These are phyloP conservation scores for Dasypus novemcinctus DNA, from an alignment of 2,113 vertebrate species.

Conservation along the genomic window DNA sequence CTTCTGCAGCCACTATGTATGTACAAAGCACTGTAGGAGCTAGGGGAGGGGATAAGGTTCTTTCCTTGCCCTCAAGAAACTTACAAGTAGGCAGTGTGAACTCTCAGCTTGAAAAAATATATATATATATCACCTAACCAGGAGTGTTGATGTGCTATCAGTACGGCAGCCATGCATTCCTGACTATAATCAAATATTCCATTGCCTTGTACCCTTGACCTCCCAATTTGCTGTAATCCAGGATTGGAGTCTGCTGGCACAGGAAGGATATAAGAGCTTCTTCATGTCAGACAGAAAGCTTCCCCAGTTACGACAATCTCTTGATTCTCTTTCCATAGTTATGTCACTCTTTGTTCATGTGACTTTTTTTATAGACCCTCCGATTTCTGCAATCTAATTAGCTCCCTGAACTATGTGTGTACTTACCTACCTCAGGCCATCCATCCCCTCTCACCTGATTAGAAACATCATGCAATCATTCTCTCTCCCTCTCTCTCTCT, in stretches of 20 bases:
- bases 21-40: background rate
- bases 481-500: background rate
- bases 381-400: background rate
- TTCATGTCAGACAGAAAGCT: background rate
- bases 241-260: background rate
- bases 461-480: background rate
- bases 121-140: background rate
- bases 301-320: background rate
- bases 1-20: background rate
- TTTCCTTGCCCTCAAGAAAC: background rate
- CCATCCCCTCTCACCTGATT: background rate
- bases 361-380: background rate
- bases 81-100: background rate
- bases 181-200: background rate
- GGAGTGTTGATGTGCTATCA: background rate
- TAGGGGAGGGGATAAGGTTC: background rate
- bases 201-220: background rate
- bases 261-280: background rate
- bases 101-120: background rate
- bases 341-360: background rate
- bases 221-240: background rate
- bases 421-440: background rate
- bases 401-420: background rate
- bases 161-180: background rate
- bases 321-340: background rate